Percentiles rank a stretch among this genome's conserved stretches.
These are phyloP conservation scores for Engystomops pustulosus DNA, from an alignment of 2,113 vertebrate genomes.

Conservation along the genomic window DNA sequence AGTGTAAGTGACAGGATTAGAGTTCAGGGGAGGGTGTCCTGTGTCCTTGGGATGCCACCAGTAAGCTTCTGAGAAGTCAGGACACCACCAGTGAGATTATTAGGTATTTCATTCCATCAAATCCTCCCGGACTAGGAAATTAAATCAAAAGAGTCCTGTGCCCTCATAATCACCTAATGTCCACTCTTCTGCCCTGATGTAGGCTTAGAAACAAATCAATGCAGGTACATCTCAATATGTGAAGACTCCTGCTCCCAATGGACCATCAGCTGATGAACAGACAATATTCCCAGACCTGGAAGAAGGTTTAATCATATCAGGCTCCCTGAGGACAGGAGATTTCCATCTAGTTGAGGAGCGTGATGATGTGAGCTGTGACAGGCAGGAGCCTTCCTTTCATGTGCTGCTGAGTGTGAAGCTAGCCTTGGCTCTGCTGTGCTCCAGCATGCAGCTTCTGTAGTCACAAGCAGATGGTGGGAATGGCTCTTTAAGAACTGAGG, in stretches of 20 bases:
- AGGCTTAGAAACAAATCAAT: conserved; percentile 59
- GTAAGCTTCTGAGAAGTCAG: conserved; percentile 24
- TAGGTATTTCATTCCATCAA: conserved; percentile 14
- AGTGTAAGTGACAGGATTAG: conserved; percentile 23
- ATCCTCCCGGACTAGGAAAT: conserved; percentile 59
- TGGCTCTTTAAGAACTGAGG: conserved; percentile 61
- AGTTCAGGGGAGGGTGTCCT: conserved; percentile 20
- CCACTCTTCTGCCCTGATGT: conserved; percentile 54
- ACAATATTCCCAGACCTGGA: conserved; percentile 33
- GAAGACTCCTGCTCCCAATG: conserved; percentile 62
- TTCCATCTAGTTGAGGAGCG: conserved; percentile 53
- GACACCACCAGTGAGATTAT: conserved; percentile 4
- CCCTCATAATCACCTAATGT: conserved; percentile 49
- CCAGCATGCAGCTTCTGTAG: conserved; percentile 58
- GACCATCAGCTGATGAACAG: conserved; percentile 63
- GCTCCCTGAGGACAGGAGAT: conserved; percentile 20
- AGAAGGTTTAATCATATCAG: conserved; percentile 31
- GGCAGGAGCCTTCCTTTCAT: conserved; percentile 51
- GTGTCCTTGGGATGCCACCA: conserved; percentile 46
- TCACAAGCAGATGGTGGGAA: conserved; percentile 42
- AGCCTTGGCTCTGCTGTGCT: background rate
- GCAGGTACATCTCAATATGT: conserved; percentile 68
- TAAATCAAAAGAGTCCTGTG: conserved; percentile 49
- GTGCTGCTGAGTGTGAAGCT: conserved; percentile 49
- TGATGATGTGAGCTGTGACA: conserved; percentile 36